Evolutionary conservation across 2,888 invertebrate species (phyloP).

Genomic region (Ochropacha duplaris): DNA sequence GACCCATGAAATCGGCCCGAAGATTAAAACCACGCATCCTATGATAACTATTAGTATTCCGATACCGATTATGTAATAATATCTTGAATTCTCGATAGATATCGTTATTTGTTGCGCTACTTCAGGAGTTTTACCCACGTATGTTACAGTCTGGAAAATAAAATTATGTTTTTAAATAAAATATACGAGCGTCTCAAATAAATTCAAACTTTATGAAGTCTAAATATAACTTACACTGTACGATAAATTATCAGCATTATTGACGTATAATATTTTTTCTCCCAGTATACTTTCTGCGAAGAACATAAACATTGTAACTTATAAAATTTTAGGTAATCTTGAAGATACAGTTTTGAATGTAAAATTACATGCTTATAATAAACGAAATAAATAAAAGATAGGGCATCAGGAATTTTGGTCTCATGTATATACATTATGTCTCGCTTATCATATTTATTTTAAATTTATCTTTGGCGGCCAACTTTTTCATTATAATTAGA

Average conservation of each 20-base stretch:
- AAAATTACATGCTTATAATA: too few relatives aligned
- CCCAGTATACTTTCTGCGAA: constrained; percentile 69
- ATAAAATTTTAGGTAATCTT: not conserved
- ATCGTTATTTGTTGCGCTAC: constrained; percentile 35
- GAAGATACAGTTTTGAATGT: too few relatives aligned
- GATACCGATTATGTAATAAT: constrained; percentile 36
- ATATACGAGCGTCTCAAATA: not conserved
- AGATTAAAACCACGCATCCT: constrained; percentile 45
- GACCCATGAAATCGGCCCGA: constrained; percentile 48
- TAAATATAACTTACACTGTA: constrained; percentile 54
- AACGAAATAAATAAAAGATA: too few relatives aligned
- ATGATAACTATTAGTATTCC: constrained; percentile 47
- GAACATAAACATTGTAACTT: constrained; percentile 7
- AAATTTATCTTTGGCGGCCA: too few relatives aligned
- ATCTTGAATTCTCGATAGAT: constrained; percentile 34
- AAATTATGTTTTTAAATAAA: constrained; percentile 6
- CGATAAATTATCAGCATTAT: constrained; percentile 56
- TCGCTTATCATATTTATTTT: too few relatives aligned
- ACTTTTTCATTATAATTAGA: too few relatives aligned
- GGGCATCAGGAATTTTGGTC: too few relatives aligned
- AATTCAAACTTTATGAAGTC: not conserved
- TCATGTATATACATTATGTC: too few relatives aligned
- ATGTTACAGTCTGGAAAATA: constrained; percentile 57
- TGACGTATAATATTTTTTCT: constrained; percentile 62
- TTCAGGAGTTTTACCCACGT: constrained; percentile 47